phyloP scores from a whole-genome alignment of 2,113 vertebrate species.

The Pelodiscus sinensis region DNA sequence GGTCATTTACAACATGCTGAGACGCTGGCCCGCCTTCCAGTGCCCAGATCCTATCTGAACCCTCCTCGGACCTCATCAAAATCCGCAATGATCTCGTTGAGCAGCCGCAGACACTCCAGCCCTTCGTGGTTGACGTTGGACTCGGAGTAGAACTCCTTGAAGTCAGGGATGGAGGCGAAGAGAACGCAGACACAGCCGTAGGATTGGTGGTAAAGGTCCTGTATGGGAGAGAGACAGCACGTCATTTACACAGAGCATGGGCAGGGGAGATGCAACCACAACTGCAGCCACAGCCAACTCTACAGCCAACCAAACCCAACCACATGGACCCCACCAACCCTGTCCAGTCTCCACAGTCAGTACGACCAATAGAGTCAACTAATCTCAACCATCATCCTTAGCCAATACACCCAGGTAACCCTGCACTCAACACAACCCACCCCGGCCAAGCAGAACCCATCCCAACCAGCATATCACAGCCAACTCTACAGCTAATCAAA shows the following conservation, averaged over 20 bases:
- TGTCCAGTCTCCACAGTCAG: too few relatives aligned
- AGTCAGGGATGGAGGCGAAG: constrained; percentile 91
- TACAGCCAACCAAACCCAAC: neutral
- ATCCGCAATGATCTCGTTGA: constrained; percentile 92
- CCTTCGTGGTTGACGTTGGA: constrained; percentile 86
- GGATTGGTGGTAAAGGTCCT: constrained; percentile 92
- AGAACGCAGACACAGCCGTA: constrained; percentile 89
- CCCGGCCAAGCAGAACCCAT: neutral
- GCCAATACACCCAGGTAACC: neutral
- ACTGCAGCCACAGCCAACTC: neutral
- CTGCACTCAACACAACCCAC: neutral
- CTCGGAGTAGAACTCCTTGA: constrained; percentile 92
- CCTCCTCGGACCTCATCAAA: constrained; percentile 86
- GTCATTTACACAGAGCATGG: neutral
- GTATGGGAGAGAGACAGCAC: neutral
- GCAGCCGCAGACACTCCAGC: constrained; percentile 89
- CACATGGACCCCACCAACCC: neutral
- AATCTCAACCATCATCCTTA: neutral
- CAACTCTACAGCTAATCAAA: neutral
- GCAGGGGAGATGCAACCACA: neutral
- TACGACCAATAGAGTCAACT: neutral
- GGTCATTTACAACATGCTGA: neutral
- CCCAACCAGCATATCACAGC: neutral
- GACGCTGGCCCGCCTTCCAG: neutral
- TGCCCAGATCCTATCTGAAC: neutral